Evolutionary conservation across 1,140 invertebrate genomes (phyloP).

Genomic region (Samia ricini): DNA sequence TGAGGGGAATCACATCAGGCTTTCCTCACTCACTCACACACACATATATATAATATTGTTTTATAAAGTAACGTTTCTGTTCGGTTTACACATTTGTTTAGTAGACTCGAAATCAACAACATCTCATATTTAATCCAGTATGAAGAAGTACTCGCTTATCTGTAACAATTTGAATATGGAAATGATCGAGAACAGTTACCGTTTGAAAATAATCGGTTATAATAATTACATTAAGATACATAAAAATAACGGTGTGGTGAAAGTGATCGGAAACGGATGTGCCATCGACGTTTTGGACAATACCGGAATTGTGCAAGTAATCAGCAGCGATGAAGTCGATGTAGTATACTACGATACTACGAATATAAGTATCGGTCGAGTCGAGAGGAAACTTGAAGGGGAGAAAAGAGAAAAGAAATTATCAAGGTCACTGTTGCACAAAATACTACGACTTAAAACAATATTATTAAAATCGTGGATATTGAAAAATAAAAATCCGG

Average conservation of each 20-base stretch:
- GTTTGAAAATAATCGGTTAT: conserved; percentile 26
- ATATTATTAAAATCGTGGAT: neutral
- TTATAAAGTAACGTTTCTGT: neutral
- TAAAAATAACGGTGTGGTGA: conserved; percentile 22
- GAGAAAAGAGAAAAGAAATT: neutral
- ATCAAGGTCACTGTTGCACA: neutral
- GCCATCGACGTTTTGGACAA: conserved; percentile 22
- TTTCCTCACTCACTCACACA: neutral
- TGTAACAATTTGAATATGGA: conserved; percentile 30
- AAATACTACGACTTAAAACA: neutral
- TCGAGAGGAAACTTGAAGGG: neutral
- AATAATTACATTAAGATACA: conserved; percentile 24
- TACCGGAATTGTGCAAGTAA: conserved; percentile 18
- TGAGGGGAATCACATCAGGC: conserved; percentile 2
- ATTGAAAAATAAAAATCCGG: neutral
- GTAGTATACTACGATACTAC: neutral
- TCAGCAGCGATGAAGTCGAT: conserved; percentile 4
- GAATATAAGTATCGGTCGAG: neutral
- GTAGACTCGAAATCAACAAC: neutral
- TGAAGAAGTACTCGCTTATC: conserved; percentile 26
- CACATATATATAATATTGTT: neutral
- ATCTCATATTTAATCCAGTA: no score
- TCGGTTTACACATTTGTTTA: conserved; percentile 1
- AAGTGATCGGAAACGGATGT: conserved; percentile 25
- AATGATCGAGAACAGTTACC: conserved; percentile 19